A percentile compares a stretch with the other conserved stretches of the same genome.
These are phyloP conservation scores for Cottoperca gobio DNA, from an alignment of 2,797 vertebrate genomes.

Conservation along the genomic window DNA sequence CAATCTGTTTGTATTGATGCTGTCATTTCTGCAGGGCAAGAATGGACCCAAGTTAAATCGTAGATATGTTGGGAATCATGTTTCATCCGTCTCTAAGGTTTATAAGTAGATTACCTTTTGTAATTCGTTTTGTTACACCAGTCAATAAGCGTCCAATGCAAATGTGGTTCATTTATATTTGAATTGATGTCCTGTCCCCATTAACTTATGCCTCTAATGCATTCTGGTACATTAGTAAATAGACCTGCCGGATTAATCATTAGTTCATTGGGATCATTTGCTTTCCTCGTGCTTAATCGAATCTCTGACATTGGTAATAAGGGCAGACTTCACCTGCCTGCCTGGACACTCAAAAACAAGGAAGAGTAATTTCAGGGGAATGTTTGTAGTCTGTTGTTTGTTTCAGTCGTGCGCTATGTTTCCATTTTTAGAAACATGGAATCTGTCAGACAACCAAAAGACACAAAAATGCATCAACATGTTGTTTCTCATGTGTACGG, in stretches of 20 bases:
- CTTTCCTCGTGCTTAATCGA: conserved; percentile 89
- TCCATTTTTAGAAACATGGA: conserved; percentile 26
- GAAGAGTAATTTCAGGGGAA: conserved; percentile 76
- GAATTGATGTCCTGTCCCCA: conserved; percentile 99
- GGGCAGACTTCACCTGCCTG: conserved; percentile 88
- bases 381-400: conserved; percentile 60
- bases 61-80: conserved; percentile 85
- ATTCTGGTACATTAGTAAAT: conserved; percentile 97
- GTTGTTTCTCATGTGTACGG: conserved; percentile 20
- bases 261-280: conserved; percentile 98
- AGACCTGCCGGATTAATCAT: conserved; percentile 98
- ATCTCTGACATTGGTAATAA: conserved; percentile 96
- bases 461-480: not conserved
- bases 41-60: conserved; percentile 68
- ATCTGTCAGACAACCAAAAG: conserved; percentile 1
- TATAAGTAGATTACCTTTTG: conserved; percentile 96
- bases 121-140: conserved; percentile 95
- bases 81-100: conserved; percentile 89
- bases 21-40: conserved; percentile 82
- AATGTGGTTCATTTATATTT: conserved; percentile 99
- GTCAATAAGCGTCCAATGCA: conserved; percentile 97
- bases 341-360: conserved; percentile 84
- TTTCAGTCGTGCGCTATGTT: conserved; percentile 53
- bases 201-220: conserved; percentile 99
- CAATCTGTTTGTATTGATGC: conserved; percentile 76